Base-by-base conservation (phyloP, 2,797 vertebrate genomes). In the Siniperca scherzeri region DNA sequence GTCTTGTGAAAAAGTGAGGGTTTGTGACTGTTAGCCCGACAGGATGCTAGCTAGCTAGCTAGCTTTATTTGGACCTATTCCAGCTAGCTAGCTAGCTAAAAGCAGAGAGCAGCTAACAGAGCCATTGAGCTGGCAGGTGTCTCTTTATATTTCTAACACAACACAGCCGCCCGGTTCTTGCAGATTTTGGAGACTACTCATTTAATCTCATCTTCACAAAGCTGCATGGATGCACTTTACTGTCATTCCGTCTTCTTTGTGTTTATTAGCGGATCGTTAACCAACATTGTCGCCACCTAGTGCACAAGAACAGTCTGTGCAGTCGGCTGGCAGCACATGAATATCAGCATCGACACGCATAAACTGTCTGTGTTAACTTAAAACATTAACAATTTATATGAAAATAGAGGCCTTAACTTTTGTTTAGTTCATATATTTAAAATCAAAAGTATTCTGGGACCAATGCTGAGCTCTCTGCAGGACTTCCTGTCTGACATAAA, bases 11-110 rank as follows among this genome's bases (percentile, higher is more conserved):
- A 7, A 60, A 53, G 0, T 17, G 14, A 48, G 1, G 9, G 1
- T 12, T 2, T 36, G 8, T 7, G 19, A 30, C 10, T 1, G 40
- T 59, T 67, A 56, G 42, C 67, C 3, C 3, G 21, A 16, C 17
- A 38, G 19, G 40, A 33, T 48, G 36, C 61, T 78, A 61, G 71
- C 73, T 69, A 78, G 71, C 73, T 69, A 78, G 53, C 27, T 70
- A 70, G 74, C 50, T 79, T 33, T 2, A 19, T 16, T 27, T 22
- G 17, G 16, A 40, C 13, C 11, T 67, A 12, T 55, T 57, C 30
- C 67, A 53, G 16, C 3, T 22, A 55, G 40, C 40, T 22, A 55
- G 40, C 40, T 40, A 36, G 27, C 19, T 44, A 11, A 60, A 25
- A 22, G 5, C 9, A 30, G 21, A 38, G 17, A 3, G n/a, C 27